phyloP scores from a whole-genome alignment of 1,140 invertebrate genomes.

The Sarcophaga bullata region DNA sequence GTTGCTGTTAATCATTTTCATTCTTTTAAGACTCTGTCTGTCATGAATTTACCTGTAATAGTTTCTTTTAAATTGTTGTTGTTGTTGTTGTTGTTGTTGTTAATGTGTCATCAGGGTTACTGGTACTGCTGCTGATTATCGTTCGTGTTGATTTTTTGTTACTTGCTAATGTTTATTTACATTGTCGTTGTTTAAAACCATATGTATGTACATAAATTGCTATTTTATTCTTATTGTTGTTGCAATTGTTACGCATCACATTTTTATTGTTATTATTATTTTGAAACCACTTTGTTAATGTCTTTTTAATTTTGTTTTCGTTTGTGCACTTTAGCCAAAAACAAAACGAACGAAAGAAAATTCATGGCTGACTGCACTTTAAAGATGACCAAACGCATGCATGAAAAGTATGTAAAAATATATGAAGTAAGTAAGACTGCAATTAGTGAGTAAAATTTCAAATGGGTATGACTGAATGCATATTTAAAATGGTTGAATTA shows the following conservation, averaged over 20 bases:
- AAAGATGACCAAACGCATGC: background rate
- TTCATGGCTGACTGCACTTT: background rate
- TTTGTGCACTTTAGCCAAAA: background rate
- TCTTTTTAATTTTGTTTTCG: background rate
- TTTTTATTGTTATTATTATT: background rate
- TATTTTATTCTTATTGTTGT: background rate
- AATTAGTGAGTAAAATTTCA: background rate
- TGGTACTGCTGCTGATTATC: no score
- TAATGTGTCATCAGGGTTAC: background rate
- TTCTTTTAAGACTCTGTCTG: background rate
- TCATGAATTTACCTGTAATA: background rate
- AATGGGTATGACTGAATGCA: no score
- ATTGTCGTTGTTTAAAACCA: no score
- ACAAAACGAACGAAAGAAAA: background rate
- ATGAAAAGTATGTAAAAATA: background rate
- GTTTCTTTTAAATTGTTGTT: background rate
- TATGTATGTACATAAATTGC: no score
- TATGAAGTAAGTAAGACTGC: background rate
- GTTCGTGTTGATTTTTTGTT: no score
- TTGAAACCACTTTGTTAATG: background rate
- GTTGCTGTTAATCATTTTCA: background rate
- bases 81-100: slow-evolving; percentile 11
- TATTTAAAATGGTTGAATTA: no score
- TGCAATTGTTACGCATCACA: slow-evolving; percentile 5
- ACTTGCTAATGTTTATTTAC: no score